Evolutionary conservation across 2,888 invertebrate genomes (phyloP), one percentile per base, ranked within the genome.

Genomic region (Melipona bicolor): DNA sequence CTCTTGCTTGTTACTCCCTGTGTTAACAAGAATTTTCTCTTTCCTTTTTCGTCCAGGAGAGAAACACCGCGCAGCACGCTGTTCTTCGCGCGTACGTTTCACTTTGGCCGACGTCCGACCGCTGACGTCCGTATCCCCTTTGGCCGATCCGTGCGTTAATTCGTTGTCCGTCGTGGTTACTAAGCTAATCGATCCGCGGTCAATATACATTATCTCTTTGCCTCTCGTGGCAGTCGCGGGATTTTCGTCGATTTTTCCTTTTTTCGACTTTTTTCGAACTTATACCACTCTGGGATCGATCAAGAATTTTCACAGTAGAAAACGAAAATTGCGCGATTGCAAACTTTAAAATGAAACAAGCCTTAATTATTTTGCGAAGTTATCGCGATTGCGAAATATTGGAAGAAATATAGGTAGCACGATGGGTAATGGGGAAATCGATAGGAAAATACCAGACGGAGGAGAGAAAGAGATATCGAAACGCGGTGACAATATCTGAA

Each of bases 21-120:
- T 68, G 80, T 79, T 80, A 88, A 88, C 78, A 82, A 83, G 88
- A 74, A 86, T 83, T 81, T 87, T 27, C 56, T n/a, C 9, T 56
- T 56, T 11, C n/a, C n/a, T 13, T 24, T 77, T 70, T 70, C 70
- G 64, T 67, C 68, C 78, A 67, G 36, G 52, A 27, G n/a, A 43
- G 43, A 9, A 43, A 59, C 50, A 64, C 49, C 36, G 11, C 24
- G 43, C 32, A 59, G 27, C 59, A 32, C 17, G 24, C 36, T 56
- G 71, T 83, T 76, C 72, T 61, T 76, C 68, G 54, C 61, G 36
- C 67, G 69, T 64, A 64, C 69, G 54, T 59, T 61, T 61, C 71
- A 62, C 43, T 62, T 32, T 24, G 67, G 54, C 56, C 73, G 68
- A 79, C 61, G 68, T 54, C 32, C 4, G 54, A 21, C 36, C n/a